A percentile compares a stretch with the other conserved stretches of the same genome.
phyloP scores from a whole-genome alignment of 1,140 invertebrate genomes.

The Rhizoglyphus robini region DNA sequence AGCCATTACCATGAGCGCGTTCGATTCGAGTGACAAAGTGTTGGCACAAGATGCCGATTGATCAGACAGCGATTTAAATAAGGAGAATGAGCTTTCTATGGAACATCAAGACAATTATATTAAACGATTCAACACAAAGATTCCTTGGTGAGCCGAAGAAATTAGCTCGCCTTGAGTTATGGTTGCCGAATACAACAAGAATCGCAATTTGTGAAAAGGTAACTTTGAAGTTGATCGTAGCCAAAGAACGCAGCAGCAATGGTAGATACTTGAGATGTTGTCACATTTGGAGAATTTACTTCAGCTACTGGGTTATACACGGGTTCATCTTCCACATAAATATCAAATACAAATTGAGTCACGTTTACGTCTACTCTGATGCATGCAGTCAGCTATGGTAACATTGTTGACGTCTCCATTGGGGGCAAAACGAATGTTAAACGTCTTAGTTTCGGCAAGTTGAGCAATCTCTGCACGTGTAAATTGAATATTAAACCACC shows the following conservation, averaged over 20 bases:
- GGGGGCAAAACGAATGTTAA: slow-evolving; percentile 67
- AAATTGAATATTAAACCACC: slow-evolving; percentile 91
- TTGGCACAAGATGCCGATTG: background rate
- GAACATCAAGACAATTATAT: background rate
- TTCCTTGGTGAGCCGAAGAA: background rate
- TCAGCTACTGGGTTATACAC: background rate
- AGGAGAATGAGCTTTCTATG: background rate
- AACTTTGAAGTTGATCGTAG: too few relatives aligned
- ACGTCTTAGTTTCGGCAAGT: slow-evolving; percentile 69
- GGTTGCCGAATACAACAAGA: slow-evolving; percentile 1
- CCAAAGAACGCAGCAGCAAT: background rate
- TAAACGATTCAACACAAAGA: slow-evolving; percentile 2
- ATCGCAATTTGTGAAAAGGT: slow-evolving; percentile 1
- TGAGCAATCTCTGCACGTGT: slow-evolving; percentile 77
- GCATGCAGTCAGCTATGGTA: slow-evolving; percentile 82
- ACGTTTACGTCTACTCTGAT: slow-evolving; percentile 85
- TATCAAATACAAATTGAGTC: slow-evolving; percentile 88
- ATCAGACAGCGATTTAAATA: background rate
- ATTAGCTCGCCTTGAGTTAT: background rate
- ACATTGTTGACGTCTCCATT: slow-evolving; percentile 70
- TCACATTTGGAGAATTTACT: background rate
- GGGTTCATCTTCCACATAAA: slow-evolving; percentile 62
- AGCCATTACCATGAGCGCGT: background rate
- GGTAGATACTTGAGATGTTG: background rate
- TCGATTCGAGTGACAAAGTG: background rate